phyloP scores from a whole-genome alignment of 92 coral and sea anemone genomes.

The Phenganax subtilis region DNA sequence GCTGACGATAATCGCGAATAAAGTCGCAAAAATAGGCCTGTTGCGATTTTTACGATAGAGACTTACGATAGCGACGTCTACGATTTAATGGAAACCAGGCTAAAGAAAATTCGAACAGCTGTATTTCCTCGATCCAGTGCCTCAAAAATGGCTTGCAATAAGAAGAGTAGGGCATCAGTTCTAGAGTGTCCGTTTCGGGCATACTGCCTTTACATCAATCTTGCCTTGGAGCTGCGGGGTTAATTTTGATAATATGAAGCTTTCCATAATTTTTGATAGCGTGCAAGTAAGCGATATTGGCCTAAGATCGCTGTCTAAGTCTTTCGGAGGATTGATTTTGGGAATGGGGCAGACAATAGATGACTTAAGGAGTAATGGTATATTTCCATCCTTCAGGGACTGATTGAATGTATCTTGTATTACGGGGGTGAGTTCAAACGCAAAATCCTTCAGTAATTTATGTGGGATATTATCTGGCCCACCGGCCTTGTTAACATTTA shows the following conservation, averaged over 20 bases:
- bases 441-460: conserved; percentile 45
- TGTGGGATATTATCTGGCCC: conserved; percentile 42
- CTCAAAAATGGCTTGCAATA: conserved; percentile 49
- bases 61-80: too few relatives aligned
- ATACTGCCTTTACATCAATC: conserved; percentile 41
- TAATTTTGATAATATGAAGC: conserved; percentile 41
- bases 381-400: conserved; percentile 34
- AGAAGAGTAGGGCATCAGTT: conserved; percentile 24
- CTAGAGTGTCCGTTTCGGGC: conserved; percentile 49
- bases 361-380: conserved; percentile 26
- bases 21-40: too few relatives aligned
- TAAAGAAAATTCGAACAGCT: conserved; percentile 26
- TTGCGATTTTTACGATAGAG: too few relatives aligned
- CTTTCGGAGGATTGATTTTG: conserved; percentile 43
- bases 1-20: too few relatives aligned
- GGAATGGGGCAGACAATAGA: conserved; percentile 48
- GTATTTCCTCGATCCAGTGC: conserved; percentile 43
- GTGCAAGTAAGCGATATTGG: conserved; percentile 43
- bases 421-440: conserved; percentile 34
- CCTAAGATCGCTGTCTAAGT: conserved; percentile 34
- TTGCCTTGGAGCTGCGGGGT: conserved; percentile 42
- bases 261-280: conserved; percentile 53
- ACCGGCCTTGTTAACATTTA: conserved; percentile 37
- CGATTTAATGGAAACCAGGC: too few relatives aligned
- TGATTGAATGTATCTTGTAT: conserved; percentile 38